Evolutionary conservation across 2,797 vertebrate genomes (phyloP), one percentile per base, ranked within the genome.

Genomic region (Sternarchorhynchus goeldii): DNA sequence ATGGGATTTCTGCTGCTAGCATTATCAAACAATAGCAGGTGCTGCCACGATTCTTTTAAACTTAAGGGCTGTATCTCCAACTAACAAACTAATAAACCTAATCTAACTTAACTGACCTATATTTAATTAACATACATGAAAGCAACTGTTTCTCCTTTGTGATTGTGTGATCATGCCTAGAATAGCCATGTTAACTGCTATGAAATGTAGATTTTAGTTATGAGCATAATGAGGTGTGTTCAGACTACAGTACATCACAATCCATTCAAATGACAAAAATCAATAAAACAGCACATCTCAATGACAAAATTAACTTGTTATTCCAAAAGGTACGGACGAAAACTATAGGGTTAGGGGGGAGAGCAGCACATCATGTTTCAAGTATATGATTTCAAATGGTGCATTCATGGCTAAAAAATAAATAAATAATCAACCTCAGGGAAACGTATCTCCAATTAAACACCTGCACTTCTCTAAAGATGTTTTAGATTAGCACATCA

Each of bases 261-360:
- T 20, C 41, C 17, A 17, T 75, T 80, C 8, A 14, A 50, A 50
- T 2, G 10, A 14, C 45, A 14, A 41, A 25, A 41, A 41, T 50
- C 41, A 45, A 10, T 45, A 10, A 50, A 34, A 29, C 16, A 63
- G 20, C 4, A 64, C 32, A 6, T 32, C 0, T 21, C 57, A 5
- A 41, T 17, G 8, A 65, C 57, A 63, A 31, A 55, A 64, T 20
- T 80, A 70, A 80, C 71, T 79, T 75, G 57, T 20, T 67, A 76
- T 32, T 56, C 76, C 77, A 64, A 83, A 83, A 82, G 63, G 29
- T 75, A 20, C 36, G 59, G 71, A 80, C 70, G 76, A 78, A 84
- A 72, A 45, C 76, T 72, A 64, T 59, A 72, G 34, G 58, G 53
- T 67, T 79, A 78, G 62, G 34, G 77, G 73, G 68, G 25, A 82